These are phyloP conservation scores for Myrmecophaga tridactyla DNA, from an alignment of 2,113 vertebrate genomes.

Conservation along the genomic window DNA sequence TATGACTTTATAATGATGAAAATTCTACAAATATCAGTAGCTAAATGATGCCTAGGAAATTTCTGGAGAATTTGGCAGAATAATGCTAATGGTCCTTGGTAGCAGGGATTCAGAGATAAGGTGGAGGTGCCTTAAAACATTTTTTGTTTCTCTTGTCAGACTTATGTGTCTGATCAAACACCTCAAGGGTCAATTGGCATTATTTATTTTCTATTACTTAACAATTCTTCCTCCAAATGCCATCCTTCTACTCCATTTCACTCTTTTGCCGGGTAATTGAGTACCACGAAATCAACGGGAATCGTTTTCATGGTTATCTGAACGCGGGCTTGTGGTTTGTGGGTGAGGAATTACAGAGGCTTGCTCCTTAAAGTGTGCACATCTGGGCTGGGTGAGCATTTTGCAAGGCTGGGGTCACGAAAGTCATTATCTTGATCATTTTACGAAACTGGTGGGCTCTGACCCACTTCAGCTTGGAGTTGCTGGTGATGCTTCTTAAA, in stretches of 20 bases:
- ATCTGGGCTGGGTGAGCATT: neutral
- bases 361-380: neutral
- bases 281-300: neutral
- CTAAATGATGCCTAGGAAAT: neutral
- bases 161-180: neutral
- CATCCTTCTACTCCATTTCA: slow-evolving; percentile 3
- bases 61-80: neutral
- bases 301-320: slow-evolving; percentile 11
- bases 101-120: neutral
- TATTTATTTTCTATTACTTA: slow-evolving; percentile 31
- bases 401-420: neutral
- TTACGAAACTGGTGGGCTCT: neutral
- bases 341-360: neutral
- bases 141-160: neutral
- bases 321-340: neutral
- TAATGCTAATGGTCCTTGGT: neutral
- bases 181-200: neutral
- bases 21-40: neutral
- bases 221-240: neutral
- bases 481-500: neutral
- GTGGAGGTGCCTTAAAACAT: neutral
- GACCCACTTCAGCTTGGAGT: neutral
- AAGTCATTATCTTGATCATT: neutral
- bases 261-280: neutral
- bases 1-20: neutral